Evolutionary conservation across 2,797 vertebrate genomes (phyloP).

Genomic region (Australoheros facetus): DNA sequence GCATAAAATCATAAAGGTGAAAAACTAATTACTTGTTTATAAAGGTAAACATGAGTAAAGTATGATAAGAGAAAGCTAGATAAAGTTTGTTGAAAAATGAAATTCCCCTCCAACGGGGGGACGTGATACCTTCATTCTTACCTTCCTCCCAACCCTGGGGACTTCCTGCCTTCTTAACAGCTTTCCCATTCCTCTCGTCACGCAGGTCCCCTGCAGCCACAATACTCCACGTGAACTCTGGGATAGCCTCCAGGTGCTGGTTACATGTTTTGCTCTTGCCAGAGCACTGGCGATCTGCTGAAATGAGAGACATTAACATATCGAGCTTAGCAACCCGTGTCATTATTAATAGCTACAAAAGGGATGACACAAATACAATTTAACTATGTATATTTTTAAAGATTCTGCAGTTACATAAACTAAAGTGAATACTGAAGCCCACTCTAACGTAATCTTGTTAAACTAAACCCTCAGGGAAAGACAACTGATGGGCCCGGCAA

Average conservation of each 20-base stretch:
- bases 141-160: constrained; percentile 84
- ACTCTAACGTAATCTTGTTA: neutral
- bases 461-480: constrained; percentile 2
- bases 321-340: neutral
- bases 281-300: constrained; percentile 65
- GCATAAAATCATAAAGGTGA: neutral
- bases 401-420: neutral
- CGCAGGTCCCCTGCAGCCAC: constrained; percentile 70
- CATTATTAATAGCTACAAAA: neutral
- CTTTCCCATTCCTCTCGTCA: constrained; percentile 60
- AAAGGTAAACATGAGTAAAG: neutral
- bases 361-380: neutral
- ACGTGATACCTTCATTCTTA: constrained; percentile 78
- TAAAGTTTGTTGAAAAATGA: constrained; percentile 42
- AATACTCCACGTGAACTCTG: constrained; percentile 82
- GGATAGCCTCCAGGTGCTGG: constrained; percentile 41
- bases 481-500: constrained; percentile 10
- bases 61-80: neutral
- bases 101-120: constrained; percentile 54
- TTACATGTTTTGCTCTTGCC: constrained; percentile 67
- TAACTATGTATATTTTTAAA: neutral
- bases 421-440: neutral
- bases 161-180: constrained; percentile 67
- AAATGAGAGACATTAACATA: constrained; percentile 1
- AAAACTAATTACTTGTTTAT: neutral